Evolutionary conservation across 2,888 invertebrate species (phyloP).

Genomic region (Athetis lepigone): DNA sequence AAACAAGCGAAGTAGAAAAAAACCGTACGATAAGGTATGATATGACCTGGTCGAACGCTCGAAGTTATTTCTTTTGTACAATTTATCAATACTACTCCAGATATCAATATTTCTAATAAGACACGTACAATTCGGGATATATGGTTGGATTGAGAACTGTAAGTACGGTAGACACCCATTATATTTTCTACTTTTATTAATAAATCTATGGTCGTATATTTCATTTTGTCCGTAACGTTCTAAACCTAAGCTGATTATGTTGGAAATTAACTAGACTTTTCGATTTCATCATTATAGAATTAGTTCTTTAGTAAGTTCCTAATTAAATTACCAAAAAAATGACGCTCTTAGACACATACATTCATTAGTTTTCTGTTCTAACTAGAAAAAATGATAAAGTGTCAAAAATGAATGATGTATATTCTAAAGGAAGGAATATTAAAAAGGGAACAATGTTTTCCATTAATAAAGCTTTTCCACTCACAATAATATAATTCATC

Average conservation of each 20-base stretch:
- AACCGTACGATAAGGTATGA: fast-evolving
- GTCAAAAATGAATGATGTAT: background rate
- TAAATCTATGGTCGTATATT: background rate
- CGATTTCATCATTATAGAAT: background rate
- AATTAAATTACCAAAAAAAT: background rate
- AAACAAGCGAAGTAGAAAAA: background rate
- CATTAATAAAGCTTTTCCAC: background rate
- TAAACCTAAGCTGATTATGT: background rate
- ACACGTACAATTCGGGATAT: slow-evolving; percentile 2
- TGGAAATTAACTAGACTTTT: background rate
- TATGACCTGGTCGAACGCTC: fast-evolving
- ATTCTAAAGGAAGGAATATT: background rate
- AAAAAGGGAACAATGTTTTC: background rate
- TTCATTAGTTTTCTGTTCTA: too few relatives aligned
- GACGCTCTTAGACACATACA: background rate
- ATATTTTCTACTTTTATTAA: slow-evolving; percentile 27
- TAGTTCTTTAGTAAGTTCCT: background rate
- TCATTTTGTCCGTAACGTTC: background rate
- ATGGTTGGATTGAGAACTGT: background rate
- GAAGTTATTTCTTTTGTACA: fast-evolving
- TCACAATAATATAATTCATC: background rate
- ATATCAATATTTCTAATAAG: slow-evolving; percentile 7
- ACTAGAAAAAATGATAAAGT: background rate
- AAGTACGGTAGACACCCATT: slow-evolving; percentile 25
- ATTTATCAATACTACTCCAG: background rate